Percentiles rank a stretch among this genome's conserved stretches.
These are phyloP conservation scores for Gouania willdenowi DNA, from an alignment of 2,797 vertebrate genomes.

Conservation along the genomic window DNA sequence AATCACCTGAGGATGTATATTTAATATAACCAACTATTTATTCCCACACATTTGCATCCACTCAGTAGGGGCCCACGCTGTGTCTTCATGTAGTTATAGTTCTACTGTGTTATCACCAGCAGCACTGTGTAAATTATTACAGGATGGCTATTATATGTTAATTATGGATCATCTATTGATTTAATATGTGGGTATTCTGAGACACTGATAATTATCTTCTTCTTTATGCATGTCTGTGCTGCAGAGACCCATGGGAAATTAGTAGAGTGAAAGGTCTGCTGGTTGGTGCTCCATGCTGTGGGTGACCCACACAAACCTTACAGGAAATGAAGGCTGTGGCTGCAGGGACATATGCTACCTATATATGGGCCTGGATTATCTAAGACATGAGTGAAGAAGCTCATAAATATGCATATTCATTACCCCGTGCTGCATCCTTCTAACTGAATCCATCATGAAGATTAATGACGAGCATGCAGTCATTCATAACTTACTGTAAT, in stretches of 20 bases:
- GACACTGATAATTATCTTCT: constrained; percentile 54
- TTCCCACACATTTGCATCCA: constrained; percentile 1
- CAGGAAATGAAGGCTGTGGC: constrained; percentile 37
- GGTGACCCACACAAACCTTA: constrained; percentile 50
- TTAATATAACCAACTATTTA: neutral
- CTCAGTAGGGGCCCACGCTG: neutral
- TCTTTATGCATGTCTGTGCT: constrained; percentile 37
- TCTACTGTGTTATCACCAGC: constrained; percentile 17
- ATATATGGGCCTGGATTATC: constrained; percentile 55
- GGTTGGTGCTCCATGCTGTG: constrained; percentile 34
- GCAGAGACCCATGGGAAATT: constrained; percentile 58
- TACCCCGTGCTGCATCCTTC: constrained; percentile 48
- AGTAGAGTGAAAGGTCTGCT: constrained; percentile 55
- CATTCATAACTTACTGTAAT: constrained; percentile 39
- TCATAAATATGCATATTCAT: constrained; percentile 66
- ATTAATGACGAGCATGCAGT: constrained; percentile 58
- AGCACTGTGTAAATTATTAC: constrained; percentile 6
- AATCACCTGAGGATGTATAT: neutral
- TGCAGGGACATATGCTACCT: constrained; percentile 28
- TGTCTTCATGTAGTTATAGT: too few species aligned
- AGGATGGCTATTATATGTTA: constrained; percentile 49
- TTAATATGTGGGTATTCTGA: constrained; percentile 63
- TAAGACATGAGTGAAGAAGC: constrained; percentile 48
- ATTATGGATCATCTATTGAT: constrained; percentile 57
- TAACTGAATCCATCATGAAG: constrained; percentile 58